Evolutionary conservation across 2,113 vertebrate species (phyloP).

Genomic region (Garra rufa): DNA sequence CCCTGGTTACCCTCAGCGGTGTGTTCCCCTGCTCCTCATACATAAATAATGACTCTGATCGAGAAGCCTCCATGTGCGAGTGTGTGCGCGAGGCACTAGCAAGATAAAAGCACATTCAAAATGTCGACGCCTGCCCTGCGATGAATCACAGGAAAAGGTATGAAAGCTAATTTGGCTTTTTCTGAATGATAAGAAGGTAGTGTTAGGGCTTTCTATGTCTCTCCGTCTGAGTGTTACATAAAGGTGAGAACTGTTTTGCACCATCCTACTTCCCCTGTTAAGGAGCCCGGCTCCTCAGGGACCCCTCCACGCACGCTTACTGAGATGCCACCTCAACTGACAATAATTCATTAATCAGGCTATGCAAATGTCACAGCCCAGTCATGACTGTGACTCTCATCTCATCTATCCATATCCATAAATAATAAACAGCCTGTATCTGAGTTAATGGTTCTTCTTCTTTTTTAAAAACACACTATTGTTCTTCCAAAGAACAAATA

Average conservation of each 20-base stretch:
- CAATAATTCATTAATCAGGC: slow-evolving; percentile 26
- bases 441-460: not conserved
- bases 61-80: not conserved
- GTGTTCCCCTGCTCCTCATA: slow-evolving; percentile 38
- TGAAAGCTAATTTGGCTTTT: slow-evolving; percentile 6
- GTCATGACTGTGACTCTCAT: not conserved
- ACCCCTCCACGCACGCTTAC: not conserved
- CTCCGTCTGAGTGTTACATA: slow-evolving; percentile 9
- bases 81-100: not conserved
- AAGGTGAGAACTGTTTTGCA: slow-evolving; percentile 32
- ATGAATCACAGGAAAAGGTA: not conserved
- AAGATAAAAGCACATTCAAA: not conserved
- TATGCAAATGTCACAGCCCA: slow-evolving; percentile 40
- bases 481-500: slow-evolving; percentile 1
- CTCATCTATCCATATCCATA: not conserved
- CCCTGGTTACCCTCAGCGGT: slow-evolving; percentile 45
- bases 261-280: not conserved
- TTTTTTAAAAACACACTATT: slow-evolving; percentile 6
- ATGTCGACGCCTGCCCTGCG: not conserved
- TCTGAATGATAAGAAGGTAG: not conserved
- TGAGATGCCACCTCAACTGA: not conserved
- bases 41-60: slow-evolving; percentile 52
- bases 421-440: slow-evolving; percentile 6
- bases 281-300: not conserved
- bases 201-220: not conserved